Conservation (phyloP, 2,888 invertebrate species). For the Euzetes globulus region DNA sequence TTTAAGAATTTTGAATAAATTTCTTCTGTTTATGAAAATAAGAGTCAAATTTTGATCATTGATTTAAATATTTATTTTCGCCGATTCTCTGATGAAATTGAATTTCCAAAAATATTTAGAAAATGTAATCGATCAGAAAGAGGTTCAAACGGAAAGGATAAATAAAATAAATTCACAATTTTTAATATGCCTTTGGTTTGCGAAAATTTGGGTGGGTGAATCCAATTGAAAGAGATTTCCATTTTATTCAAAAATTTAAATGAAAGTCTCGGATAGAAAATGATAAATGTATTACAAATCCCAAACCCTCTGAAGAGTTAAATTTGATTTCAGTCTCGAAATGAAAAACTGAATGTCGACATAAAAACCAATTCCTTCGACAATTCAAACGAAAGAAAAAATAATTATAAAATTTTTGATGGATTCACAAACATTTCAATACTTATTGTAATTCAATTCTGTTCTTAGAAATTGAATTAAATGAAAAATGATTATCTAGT, state of each 20-base stretch:
- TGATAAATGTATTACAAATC: constrained; percentile 23
- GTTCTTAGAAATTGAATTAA: too few species aligned
- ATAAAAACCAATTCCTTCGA: too few species aligned
- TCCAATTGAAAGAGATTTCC: neutral
- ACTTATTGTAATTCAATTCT: too few species aligned
- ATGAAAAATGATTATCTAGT: neutral
- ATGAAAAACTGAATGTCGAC: too few species aligned
- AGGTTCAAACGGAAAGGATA: too few species aligned
- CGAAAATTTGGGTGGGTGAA: neutral
- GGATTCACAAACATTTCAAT: too few species aligned
- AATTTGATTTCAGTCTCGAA: neutral
- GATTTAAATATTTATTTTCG: neutral
- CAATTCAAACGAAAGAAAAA: too few species aligned
- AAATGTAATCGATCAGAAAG: neutral
- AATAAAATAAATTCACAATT: neutral
- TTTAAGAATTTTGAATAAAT: too few species aligned
- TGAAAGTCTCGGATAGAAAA: neutral
- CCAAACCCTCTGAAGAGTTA: constrained; percentile 19
- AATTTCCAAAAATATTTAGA: neutral
- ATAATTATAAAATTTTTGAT: too few species aligned
- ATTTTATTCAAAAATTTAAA: constrained; percentile 13
- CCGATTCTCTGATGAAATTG: neutral
- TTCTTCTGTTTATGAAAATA: too few species aligned
- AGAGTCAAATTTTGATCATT: too few species aligned
- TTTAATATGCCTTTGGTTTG: neutral